phyloP scores from a whole-genome alignment of 2,113 vertebrate species.

The Podocnemis expansa region DNA sequence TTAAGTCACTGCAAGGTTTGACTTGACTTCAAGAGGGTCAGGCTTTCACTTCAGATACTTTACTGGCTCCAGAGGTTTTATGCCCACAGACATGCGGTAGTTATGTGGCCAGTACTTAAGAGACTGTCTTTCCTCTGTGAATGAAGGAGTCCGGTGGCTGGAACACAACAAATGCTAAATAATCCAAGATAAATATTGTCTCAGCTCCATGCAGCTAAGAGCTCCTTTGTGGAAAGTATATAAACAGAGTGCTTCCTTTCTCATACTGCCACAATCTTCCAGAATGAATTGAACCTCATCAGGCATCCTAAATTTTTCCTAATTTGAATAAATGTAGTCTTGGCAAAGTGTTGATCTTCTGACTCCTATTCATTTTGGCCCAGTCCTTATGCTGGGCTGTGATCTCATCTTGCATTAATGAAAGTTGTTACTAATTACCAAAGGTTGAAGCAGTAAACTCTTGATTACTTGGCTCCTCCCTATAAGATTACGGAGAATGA shows the following conservation, averaged over 20 bases:
- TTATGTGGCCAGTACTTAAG: background rate
- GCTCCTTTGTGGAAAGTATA: background rate
- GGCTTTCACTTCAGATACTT: background rate
- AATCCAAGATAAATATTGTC: background rate
- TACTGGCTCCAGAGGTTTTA: no score
- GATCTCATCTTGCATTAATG: background rate
- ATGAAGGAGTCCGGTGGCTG: background rate
- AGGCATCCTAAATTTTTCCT: background rate
- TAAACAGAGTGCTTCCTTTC: background rate
- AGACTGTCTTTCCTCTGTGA: background rate
- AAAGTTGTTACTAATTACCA: background rate
- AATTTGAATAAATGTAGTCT: background rate
- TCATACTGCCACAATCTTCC: background rate
- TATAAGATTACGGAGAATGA: background rate
- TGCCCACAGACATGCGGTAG: fast-evolving
- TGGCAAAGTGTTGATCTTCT: background rate
- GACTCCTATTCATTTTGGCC: background rate
- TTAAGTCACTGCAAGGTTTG: background rate
- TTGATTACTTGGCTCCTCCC: slow-evolving; percentile 24
- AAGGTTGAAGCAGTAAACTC: background rate
- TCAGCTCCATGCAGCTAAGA: background rate
- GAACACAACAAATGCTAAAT: background rate
- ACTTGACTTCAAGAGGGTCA: background rate
- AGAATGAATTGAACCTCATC: background rate
- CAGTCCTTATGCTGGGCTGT: fast-evolving